Evolutionary conservation across 64 coral and sea anemone species (phyloP), one percentile per base, ranked within the genome.

Genomic region (Pachyseris speciosa): DNA sequence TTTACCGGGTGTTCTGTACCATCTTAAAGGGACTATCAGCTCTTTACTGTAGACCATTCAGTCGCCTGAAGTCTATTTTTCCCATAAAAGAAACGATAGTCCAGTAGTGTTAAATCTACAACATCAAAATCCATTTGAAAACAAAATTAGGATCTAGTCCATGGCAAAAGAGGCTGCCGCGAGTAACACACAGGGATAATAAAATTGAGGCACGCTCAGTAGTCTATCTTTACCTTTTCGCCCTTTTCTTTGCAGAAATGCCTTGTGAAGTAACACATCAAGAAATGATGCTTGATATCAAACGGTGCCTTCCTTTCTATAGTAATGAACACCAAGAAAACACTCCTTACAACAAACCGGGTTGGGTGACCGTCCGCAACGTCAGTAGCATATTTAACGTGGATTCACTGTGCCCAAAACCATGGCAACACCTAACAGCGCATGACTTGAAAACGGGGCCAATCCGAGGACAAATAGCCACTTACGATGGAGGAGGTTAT

Each of bases 401-500:
- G 43, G 30, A 69, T 28, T 13, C 69, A 7, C 10, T 83, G 3
- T 96, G 94, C 50, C 89, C 89, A 10, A 64, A 65, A 32, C 75
- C 94, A 29, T 96, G 94, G 94, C 80, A 85, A 31, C 92, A 92
- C 34, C 38, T 22, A 39, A 72, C 57, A 25, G 69, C 53, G n/a
- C 43, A 92, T 33, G 28, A 16, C 4, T 58, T 96, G 11, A 57
- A 76, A 10, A 67, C 74, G 19, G 37, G 72, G 1, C 84, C 89
- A 52, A 45, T 92, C 30, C 45, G 27, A 24, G 94, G 94, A 5
- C 41, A 33, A 39, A 67, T 76, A 37, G 44, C 84, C 25, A 15
- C 34, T 0, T 96, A 92, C n/a, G 33, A 72, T 42, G 89, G 89
- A 15, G 89, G 94, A 37, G 94, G 94, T 3, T 96, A 78, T 52